A percentile compares a stretch with the other conserved stretches of the same genome.
phyloP scores from a whole-genome alignment of 2,113 vertebrate species.

The Lepisosteus osseus region DNA sequence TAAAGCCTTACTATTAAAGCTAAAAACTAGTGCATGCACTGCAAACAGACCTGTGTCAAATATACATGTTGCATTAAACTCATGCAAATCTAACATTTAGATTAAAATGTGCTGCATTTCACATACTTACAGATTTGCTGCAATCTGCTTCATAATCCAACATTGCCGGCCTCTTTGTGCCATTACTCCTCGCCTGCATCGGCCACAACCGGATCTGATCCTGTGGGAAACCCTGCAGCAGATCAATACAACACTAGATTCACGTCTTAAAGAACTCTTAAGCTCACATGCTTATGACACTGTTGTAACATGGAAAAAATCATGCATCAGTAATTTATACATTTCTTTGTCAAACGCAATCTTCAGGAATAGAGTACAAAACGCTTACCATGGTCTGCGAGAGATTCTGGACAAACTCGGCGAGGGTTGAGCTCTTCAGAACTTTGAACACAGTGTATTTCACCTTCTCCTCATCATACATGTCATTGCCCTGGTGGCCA shows the following conservation, averaged over 20 bases:
- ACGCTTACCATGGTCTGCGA: constrained; percentile 97
- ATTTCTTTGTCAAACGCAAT: too few relatives aligned
- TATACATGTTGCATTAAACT: not conserved
- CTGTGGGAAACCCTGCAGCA: constrained; percentile 90
- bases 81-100: too few relatives aligned
- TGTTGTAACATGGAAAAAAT: too few relatives aligned
- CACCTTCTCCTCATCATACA: constrained; percentile 98
- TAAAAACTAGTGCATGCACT: too few relatives aligned
- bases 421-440: constrained; percentile 91
- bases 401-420: constrained; percentile 96
- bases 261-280: too few relatives aligned
- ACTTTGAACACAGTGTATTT: constrained; percentile 99
- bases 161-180: constrained; percentile 96
- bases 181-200: constrained; percentile 97
- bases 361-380: not conserved
- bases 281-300: too few relatives aligned
- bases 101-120: not conserved
- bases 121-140: constrained; percentile 88
- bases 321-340: too few relatives aligned
- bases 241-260: constrained; percentile 19
- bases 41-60: not conserved
- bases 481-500: constrained; percentile 97
- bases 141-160: constrained; percentile 95
- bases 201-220: constrained; percentile 98
- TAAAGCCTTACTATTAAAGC: too few relatives aligned